Evolutionary conservation across 2,888 invertebrate species (phyloP), one percentile per base, ranked within the genome.

Genomic region (Sylvicola cinctus): DNA sequence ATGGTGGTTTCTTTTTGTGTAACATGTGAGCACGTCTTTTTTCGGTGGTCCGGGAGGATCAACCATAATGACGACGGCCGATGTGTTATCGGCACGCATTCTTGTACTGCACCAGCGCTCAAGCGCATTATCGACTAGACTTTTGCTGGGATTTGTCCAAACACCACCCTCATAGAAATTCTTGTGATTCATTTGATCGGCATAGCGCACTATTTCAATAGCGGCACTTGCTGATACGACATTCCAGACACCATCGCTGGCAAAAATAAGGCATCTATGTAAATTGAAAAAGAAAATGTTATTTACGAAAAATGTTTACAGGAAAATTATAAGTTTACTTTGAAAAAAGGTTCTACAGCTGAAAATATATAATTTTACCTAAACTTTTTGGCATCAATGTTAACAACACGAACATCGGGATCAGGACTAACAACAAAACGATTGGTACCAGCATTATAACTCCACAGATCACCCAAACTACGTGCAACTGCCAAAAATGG

Each of bases 381-480:
- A 51, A 74, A 75, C 42, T 66, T 70, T 33, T 70, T 65, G 11
- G 84, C 70, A 55, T 88, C 79, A 44, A 90, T 78, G 40, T 74
- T 68, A 39, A 84, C 62, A 2, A 91, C 88, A 38, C 74, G 71
- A 10, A 93, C 85, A 62, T 98, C 96, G 0, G 96, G 96, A 55
- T 88, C 88, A 0, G 96, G 96, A 20, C 91, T 91, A n/a, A 98
- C 95, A 13, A 93, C 80, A 60, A 90, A 98, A 54, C 83, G 78
- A 54, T 90, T 77, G 44, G 76, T 71, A 38, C 74, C 74, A 2
- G 81, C 79, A 60, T 95, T 93, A 55, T 90, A 95, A 47, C 93
- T 93, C 96, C 96, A 98, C 12, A 98, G 65, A 57, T 96, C 96
- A 32, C 95, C 96, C 31, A 96, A 61, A 26, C 93, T 88, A 46